phyloP scores from a whole-genome alignment of 2,888 invertebrate genomes.

The Dione juno region DNA sequence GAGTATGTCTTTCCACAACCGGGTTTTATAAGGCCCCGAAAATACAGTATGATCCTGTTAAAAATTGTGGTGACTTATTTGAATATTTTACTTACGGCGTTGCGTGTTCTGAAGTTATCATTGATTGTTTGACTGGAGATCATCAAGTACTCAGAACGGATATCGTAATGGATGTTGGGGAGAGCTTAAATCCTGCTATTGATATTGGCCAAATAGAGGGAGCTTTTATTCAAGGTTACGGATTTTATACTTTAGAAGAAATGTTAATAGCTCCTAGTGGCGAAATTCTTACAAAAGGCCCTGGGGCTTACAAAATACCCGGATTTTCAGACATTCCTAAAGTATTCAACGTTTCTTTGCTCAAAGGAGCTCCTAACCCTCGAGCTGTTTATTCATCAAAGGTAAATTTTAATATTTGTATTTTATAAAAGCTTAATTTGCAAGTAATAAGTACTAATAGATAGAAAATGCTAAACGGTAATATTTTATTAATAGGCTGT shows the following conservation, averaged over 20 bases:
- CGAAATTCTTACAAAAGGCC: conserved; percentile 88
- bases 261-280: conserved; percentile 90
- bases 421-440: not conserved
- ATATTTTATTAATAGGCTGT: conserved; percentile 86
- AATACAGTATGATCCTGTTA: conserved; percentile 85
- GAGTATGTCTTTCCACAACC: conserved; percentile 88
- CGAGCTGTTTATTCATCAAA: conserved; percentile 95
- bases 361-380: conserved; percentile 91
- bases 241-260: conserved; percentile 92
- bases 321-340: conserved; percentile 92
- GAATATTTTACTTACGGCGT: conserved; percentile 92
- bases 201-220: conserved; percentile 96
- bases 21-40: conserved; percentile 89
- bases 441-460: not conserved
- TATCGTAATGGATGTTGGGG: conserved; percentile 95
- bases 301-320: conserved; percentile 94
- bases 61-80: conserved; percentile 86
- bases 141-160: conserved; percentile 91
- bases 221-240: conserved; percentile 94
- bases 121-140: conserved; percentile 94
- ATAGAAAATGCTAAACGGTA: not conserved
- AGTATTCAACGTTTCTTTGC: conserved; percentile 91
- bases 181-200: conserved; percentile 94
- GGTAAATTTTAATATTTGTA: conserved; percentile 69
- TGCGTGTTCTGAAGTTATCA: conserved; percentile 92